Percentiles rank a stretch among this genome's conserved stretches.
Conservation (phyloP, 2,113 vertebrate genomes). For the Potamarius usumacintae region DNA sequence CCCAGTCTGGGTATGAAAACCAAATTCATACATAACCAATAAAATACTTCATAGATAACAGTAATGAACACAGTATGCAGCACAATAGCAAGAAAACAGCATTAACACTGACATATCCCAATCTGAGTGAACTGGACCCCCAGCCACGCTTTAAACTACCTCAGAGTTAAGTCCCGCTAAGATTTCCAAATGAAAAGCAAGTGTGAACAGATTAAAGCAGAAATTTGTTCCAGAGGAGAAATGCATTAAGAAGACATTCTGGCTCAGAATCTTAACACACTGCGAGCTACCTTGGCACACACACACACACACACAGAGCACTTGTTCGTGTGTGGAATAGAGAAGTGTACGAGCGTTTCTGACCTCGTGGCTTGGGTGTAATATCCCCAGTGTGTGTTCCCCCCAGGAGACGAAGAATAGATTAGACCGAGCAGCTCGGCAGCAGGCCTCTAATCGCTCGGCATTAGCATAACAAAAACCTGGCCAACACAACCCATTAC, state of each 20-base stretch:
- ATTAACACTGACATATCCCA: neutral
- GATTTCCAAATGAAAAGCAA: conserved; percentile 29
- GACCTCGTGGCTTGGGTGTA: conserved; percentile 52
- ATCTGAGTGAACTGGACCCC: neutral
- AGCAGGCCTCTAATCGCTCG: conserved; percentile 57
- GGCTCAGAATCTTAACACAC: neutral
- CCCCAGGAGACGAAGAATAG: conserved; percentile 44
- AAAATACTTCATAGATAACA: neutral
- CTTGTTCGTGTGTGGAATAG: conserved; percentile 17
- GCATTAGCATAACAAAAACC: conserved; percentile 59
- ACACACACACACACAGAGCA: neutral
- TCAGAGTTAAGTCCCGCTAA: conserved; percentile 24
- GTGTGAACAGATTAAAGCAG: conserved; percentile 26
- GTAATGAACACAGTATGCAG: neutral
- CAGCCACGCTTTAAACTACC: conserved; percentile 24
- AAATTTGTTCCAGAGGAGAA: conserved; percentile 28
- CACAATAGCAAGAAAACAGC: neutral
- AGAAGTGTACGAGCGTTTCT: conserved; percentile 32
- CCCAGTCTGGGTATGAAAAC: neutral
- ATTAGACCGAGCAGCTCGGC: conserved; percentile 54
- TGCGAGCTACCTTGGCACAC: conserved; percentile 1
- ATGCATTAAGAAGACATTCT: conserved; percentile 14
- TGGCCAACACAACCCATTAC: conserved; percentile 59
- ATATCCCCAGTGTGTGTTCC: conserved; percentile 54
- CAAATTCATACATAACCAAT: neutral